Evolutionary conservation across 2,113 vertebrate genomes (phyloP).

Genomic region (Deroptyus accipitrinus): DNA sequence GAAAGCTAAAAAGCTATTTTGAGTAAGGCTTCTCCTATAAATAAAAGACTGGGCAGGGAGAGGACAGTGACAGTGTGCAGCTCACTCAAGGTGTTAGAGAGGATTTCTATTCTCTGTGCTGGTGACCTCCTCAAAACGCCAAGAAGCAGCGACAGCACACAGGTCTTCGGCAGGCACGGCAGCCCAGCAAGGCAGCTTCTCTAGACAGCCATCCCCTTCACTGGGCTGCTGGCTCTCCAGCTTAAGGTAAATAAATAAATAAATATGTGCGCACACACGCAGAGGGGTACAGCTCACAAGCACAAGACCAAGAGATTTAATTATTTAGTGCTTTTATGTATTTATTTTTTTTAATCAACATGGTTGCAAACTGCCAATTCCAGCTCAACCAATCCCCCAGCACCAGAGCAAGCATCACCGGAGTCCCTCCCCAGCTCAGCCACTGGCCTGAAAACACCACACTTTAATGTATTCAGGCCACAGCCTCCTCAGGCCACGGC

Average conservation of each 20-base stretch:
- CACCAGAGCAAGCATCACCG: neutral
- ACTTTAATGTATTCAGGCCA: neutral
- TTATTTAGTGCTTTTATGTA: neutral
- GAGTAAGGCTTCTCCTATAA: constrained; percentile 23
- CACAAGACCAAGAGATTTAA: neutral
- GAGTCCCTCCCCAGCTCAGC: neutral
- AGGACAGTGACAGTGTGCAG: neutral
- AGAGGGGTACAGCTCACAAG: neutral
- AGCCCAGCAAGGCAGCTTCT: neutral
- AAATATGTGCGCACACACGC: neutral
- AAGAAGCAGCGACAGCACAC: neutral
- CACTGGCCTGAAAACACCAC: neutral
- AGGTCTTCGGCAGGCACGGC: accelerated
- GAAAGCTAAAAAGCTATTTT: constrained; percentile 13
- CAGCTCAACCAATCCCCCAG: neutral
- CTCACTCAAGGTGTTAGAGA: neutral
- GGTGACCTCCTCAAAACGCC: neutral
- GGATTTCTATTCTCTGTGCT: neutral
- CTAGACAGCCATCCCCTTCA: neutral
- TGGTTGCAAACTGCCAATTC: neutral
- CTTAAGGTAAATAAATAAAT: neutral
- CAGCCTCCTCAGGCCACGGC: neutral
- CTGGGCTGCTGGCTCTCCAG: neutral
- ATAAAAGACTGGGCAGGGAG: neutral
- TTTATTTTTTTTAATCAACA: neutral